Conservation (phyloP, 92 coral and sea anemone genomes). For the Metridium senile region DNA sequence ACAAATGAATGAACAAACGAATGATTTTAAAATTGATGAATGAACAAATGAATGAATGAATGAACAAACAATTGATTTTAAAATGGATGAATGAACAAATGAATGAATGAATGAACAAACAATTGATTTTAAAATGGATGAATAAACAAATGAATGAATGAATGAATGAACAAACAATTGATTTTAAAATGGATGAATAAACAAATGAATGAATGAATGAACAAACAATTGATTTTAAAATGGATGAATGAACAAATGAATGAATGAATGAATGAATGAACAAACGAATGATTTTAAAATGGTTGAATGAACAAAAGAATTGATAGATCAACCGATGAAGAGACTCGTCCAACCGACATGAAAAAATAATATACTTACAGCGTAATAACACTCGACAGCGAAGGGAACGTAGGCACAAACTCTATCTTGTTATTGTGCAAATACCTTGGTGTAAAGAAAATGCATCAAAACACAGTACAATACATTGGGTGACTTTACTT, state of each 20-base stretch:
- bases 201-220: not conserved
- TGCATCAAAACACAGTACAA: not conserved
- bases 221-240: too few species aligned
- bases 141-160: not conserved
- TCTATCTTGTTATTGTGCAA: constrained; percentile 56
- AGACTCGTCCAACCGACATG: too few species aligned
- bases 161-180: not conserved
- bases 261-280: not conserved
- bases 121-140: too few species aligned
- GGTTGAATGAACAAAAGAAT: not conserved
- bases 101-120: not conserved
- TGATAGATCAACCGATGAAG: not conserved
- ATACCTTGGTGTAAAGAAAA: constrained; percentile 28
- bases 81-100: not conserved
- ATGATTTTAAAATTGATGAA: not conserved
- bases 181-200: not conserved
- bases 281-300: not conserved
- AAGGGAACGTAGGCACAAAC: constrained; percentile 76
- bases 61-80: too few species aligned
- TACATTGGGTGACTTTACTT: too few species aligned
- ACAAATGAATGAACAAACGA: not conserved
- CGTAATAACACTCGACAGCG: constrained; percentile 11
- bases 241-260: not conserved
- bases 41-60: not conserved
- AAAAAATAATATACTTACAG: constrained; percentile 57